These are phyloP conservation scores for Acrossocheilus wenchowensis DNA, from an alignment of 2,797 vertebrate genomes.

Conservation along the genomic window DNA sequence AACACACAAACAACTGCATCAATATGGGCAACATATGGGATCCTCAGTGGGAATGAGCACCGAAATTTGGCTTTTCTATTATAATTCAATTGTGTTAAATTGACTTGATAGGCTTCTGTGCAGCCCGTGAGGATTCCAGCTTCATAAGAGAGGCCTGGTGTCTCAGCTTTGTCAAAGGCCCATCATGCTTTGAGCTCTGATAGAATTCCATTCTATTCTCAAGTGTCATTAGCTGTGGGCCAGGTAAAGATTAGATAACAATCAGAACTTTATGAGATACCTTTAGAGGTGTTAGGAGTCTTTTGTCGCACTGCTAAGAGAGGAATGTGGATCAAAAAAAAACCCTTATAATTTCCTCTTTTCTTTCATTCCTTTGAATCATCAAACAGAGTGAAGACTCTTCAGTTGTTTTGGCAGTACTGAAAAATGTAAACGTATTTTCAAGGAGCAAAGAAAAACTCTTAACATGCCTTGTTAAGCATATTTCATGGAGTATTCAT, in stretches of 20 bases:
- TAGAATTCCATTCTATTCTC: constrained; percentile 79
- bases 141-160: constrained; percentile 69
- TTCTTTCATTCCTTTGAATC: constrained; percentile 63
- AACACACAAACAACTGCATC: constrained; percentile 56
- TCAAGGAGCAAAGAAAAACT: background rate
- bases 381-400: constrained; percentile 11
- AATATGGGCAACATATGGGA: constrained; percentile 61
- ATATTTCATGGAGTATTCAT: constrained; percentile 18
- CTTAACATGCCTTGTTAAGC: constrained; percentile 12
- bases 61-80: constrained; percentile 65
- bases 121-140: constrained; percentile 68
- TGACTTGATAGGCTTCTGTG: constrained; percentile 69
- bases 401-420: constrained; percentile 14
- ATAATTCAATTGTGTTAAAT: constrained; percentile 72
- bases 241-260: constrained; percentile 86
- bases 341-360: constrained; percentile 67
- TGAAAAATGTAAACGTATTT: background rate
- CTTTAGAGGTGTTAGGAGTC: constrained; percentile 75
- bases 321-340: constrained; percentile 51
- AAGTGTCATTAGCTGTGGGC: constrained; percentile 82
- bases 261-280: constrained; percentile 81
- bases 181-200: constrained; percentile 77
- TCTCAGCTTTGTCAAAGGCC: constrained; percentile 67
- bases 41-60: constrained; percentile 57
- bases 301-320: constrained; percentile 63